phyloP scores from a whole-genome alignment of 2,113 vertebrate genomes.

The Emydura subglobosa region DNA sequence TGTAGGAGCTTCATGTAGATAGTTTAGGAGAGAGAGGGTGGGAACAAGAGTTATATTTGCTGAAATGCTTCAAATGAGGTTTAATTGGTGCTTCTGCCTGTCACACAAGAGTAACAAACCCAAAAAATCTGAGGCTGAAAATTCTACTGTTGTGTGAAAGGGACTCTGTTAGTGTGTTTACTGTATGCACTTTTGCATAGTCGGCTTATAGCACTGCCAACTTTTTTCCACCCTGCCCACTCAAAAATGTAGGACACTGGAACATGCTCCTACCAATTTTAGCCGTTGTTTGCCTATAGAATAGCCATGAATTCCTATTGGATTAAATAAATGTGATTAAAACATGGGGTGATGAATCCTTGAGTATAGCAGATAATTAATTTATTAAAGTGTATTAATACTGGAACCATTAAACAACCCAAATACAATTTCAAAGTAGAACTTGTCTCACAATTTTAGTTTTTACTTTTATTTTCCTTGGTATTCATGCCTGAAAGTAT shows the following conservation, averaged over 20 bases:
- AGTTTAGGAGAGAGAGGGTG: background rate
- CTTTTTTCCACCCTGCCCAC: background rate
- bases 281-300: background rate
- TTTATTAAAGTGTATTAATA: background rate
- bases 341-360: background rate
- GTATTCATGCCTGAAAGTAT: slow-evolving; percentile 17
- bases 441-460: slow-evolving; percentile 6
- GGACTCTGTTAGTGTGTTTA: background rate
- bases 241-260: background rate
- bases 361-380: background rate
- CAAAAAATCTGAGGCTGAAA: background rate
- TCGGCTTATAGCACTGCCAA: background rate
- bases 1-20: background rate
- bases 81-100: slow-evolving; percentile 40
- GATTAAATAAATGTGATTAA: slow-evolving; percentile 9
- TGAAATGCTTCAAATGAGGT: background rate
- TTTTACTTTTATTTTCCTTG: slow-evolving; percentile 39
- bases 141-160: background rate
- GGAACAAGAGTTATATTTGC: background rate
- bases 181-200: background rate
- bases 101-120: background rate
- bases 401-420: slow-evolving; percentile 3
- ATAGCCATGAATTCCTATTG: background rate
- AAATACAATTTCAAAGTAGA: background rate
- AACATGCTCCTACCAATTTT: background rate